Conservation (phyloP, 2,797 vertebrate genomes). For the Australoheros facetus region DNA sequence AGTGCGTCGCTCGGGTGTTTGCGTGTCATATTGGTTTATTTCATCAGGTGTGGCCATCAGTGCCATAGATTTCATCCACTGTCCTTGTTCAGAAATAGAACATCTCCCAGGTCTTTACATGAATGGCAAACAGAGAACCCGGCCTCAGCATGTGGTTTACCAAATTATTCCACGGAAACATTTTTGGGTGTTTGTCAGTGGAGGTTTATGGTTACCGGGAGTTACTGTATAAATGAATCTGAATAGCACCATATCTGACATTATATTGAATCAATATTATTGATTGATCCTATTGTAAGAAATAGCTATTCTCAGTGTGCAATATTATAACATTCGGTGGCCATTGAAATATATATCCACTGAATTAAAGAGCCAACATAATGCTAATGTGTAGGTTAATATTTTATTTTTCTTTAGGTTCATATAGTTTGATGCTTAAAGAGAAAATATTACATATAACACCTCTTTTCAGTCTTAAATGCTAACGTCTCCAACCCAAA, state of each 20-base stretch:
- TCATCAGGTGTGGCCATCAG: conserved; percentile 73
- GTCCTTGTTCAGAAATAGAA: conserved; percentile 52
- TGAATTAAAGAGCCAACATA: not conserved
- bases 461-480: not conserved
- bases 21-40: conserved; percentile 68
- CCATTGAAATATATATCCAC: not conserved
- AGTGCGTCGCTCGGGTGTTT: conserved; percentile 61
- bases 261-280: not conserved
- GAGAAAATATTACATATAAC: not conserved
- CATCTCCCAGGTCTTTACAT: conserved; percentile 16
- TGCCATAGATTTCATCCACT: conserved; percentile 54
- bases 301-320: too few species aligned
- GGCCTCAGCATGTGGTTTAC: not conserved
- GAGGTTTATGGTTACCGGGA: not conserved
- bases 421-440: not conserved
- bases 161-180: not conserved
- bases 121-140: conserved; percentile 2
- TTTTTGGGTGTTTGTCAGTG: not conserved
- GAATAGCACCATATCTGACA: not conserved
- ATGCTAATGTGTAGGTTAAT: not conserved
- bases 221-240: not conserved
- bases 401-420: not conserved
- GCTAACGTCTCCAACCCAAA: not conserved
- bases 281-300: not conserved
- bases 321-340: not conserved